Conservation (phyloP, 1,140 invertebrate genomes). For the Lysiphlebus fabarum region DNA sequence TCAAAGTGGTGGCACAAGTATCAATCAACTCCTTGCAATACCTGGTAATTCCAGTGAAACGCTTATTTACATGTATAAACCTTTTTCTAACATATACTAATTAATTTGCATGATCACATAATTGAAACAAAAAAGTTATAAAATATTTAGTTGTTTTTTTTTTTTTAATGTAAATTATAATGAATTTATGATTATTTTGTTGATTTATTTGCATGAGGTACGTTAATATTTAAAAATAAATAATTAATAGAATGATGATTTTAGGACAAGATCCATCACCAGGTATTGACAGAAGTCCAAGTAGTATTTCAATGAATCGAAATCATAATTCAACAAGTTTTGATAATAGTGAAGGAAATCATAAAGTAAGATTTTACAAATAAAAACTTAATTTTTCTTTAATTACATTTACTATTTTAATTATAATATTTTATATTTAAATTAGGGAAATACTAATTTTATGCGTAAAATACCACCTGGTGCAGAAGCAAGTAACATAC, state of each 20-base stretch:
- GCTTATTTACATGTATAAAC: constrained; percentile 33
- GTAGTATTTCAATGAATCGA: constrained; percentile 72
- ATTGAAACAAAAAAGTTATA: no score
- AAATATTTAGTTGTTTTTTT: no score
- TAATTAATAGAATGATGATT: constrained; percentile 37
- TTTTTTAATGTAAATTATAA: no score
- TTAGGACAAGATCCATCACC: constrained; percentile 53
- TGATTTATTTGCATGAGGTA: no score
- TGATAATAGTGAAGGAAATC: constrained; percentile 66
- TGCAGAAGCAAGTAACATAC: constrained; percentile 94
- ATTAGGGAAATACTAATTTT: constrained; percentile 83
- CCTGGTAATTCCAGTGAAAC: constrained; percentile 56
- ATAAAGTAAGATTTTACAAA: constrained; percentile 43
- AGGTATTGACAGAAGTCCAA: constrained; percentile 72
- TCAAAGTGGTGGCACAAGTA: constrained; percentile 46
- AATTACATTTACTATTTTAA: neutral
- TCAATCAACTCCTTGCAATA: constrained; percentile 70
- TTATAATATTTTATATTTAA: no score
- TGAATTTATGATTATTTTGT: no score
- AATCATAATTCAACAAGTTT: constrained; percentile 73
- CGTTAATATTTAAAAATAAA: no score
- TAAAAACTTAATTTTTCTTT: neutral
- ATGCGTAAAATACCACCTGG: constrained; percentile 97
- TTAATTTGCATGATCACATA: no score
- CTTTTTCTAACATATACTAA: neutral